These are phyloP conservation scores for Dinocampus coccinellae DNA, from an alignment of 2,888 invertebrate species.

Conservation along the genomic window DNA sequence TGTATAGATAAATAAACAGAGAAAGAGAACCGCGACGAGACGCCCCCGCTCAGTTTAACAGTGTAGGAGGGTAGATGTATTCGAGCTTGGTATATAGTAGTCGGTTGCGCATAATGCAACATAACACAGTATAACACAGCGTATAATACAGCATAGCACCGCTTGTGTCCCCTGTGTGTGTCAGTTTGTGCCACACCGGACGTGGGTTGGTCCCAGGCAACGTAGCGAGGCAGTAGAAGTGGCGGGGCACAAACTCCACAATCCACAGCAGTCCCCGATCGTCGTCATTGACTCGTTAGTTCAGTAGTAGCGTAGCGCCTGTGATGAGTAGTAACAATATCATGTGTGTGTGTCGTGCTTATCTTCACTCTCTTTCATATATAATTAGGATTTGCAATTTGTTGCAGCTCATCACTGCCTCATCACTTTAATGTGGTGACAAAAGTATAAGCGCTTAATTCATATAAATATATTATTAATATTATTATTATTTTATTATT, in stretches of 20 bases:
- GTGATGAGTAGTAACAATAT: constrained; percentile 33
- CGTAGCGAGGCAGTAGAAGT: constrained; percentile 4
- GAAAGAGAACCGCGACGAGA: background rate
- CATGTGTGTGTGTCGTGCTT: constrained; percentile 40
- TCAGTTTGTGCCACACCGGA: constrained; percentile 29
- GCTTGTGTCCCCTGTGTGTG: constrained; percentile 35
- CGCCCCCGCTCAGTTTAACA: constrained; percentile 10
- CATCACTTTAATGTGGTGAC: background rate
- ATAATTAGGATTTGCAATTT: background rate
- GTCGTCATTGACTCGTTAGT: constrained; percentile 30
- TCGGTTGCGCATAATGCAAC: constrained; percentile 13
- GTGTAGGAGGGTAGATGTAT: constrained; percentile 8
- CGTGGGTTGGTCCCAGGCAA: constrained; percentile 32
- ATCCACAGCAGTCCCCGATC: background rate
- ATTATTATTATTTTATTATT: too few relatives aligned
- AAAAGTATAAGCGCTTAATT: background rate
- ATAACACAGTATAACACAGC: background rate
- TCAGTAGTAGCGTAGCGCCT: constrained; percentile 58
- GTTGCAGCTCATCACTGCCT: background rate
- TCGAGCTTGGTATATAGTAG: constrained; percentile 26
- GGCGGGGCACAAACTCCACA: constrained; percentile 2
- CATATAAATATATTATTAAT: background rate
- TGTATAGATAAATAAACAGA: background rate
- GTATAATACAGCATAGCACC: constrained; percentile 15
- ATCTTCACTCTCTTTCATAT: background rate